phyloP scores from a whole-genome alignment of 2,797 vertebrate genomes.

The Cryptoprocta ferox region DNA sequence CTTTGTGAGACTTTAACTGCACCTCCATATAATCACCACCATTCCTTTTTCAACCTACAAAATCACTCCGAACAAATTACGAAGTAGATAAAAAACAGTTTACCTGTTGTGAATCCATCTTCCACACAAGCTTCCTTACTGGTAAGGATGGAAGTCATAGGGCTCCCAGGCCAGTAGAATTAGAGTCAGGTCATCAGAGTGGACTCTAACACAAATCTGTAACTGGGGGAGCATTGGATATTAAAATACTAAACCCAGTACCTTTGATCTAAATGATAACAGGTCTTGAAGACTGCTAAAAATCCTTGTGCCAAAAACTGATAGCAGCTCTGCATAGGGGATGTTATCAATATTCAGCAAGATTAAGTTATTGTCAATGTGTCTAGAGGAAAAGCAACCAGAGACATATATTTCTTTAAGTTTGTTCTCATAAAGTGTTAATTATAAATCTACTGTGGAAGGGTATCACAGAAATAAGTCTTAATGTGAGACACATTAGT shows the following conservation, averaged over 20 bases:
- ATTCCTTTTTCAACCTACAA: neutral
- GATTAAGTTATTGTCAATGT: neutral
- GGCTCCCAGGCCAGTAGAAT: neutral
- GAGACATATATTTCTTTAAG: neutral
- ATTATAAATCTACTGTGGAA: neutral
- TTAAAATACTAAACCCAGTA: neutral
- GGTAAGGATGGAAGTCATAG: neutral
- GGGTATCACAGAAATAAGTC: conserved; percentile 3
- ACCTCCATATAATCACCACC: neutral
- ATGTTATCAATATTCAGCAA: neutral
- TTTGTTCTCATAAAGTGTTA: neutral
- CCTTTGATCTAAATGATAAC: neutral
- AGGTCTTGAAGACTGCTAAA: neutral
- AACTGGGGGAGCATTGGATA: neutral
- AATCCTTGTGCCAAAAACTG: neutral
- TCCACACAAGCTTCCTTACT: neutral
- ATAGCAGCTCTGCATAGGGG: neutral
- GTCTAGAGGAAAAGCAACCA: neutral
- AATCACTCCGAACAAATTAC: neutral
- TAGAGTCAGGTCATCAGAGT: neutral
- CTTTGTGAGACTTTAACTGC: neutral
- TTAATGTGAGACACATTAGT: neutral
- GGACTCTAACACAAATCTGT: neutral
- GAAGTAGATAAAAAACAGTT: neutral
- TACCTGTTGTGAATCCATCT: neutral